A percentile compares a stretch with the other conserved stretches of the same genome.
phyloP scores from a whole-genome alignment of 2,113 vertebrate genomes.

The Osmerus mordax region DNA sequence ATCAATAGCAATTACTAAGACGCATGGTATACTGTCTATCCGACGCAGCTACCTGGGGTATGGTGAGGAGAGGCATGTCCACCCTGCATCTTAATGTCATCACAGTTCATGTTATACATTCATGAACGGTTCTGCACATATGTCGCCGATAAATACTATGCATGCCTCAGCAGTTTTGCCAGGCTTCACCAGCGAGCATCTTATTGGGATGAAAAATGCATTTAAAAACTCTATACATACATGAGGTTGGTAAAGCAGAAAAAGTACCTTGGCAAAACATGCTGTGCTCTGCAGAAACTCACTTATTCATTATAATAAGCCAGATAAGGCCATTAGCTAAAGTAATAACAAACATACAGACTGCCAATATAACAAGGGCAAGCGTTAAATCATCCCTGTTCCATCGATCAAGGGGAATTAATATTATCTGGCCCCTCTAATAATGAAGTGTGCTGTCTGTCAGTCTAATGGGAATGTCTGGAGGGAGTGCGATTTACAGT shows the following conservation, averaged over 20 bases:
- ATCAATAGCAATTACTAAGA: constrained; percentile 61
- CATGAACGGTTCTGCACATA: neutral
- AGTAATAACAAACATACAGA: constrained; percentile 27
- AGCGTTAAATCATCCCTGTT: constrained; percentile 37
- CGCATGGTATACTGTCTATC: constrained; percentile 23
- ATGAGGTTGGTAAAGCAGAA: neutral
- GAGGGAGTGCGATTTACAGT: constrained; percentile 9
- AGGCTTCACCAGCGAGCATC: constrained; percentile 30
- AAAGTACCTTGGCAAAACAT: constrained; percentile 11
- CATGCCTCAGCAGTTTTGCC: constrained; percentile 46
- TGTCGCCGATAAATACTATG: constrained; percentile 29
- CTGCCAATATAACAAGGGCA: constrained; percentile 31
- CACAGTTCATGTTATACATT: constrained; percentile 7
- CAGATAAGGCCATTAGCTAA: constrained; percentile 43
- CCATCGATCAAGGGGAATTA: constrained; percentile 38
- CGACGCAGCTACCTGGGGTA: constrained; percentile 11
- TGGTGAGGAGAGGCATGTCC: constrained; percentile 32
- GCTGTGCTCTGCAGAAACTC: constrained; percentile 20
- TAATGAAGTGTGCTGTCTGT: constrained; percentile 21
- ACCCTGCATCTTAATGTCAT: constrained; percentile 23
- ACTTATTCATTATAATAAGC: constrained; percentile 37
- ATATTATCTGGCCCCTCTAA: constrained; percentile 17
- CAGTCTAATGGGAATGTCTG: constrained; percentile 16
- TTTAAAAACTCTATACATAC: constrained; percentile 11
- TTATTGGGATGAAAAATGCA: constrained; percentile 29